Evolutionary conservation across 2,888 invertebrate species (phyloP), one percentile per base, ranked within the genome.

Genomic region (Halocaridina rubra): DNA sequence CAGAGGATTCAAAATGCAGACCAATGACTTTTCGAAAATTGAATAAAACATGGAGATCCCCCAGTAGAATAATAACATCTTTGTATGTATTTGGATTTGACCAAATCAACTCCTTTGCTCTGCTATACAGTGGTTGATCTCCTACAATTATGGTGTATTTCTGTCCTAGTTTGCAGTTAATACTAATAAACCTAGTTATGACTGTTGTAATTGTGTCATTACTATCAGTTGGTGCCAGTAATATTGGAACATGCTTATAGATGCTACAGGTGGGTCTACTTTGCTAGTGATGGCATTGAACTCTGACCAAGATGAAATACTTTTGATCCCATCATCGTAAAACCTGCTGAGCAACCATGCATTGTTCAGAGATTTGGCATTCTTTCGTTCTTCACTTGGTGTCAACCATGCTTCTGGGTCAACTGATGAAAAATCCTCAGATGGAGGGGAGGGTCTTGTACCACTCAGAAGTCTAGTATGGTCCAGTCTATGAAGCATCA

Each of bases 201-300:
- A 80, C 57, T 16, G 74, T 74, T 2, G 61, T 74, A 29, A 74
- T 3, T 16, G 74, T 74, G 13, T 74, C 81, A 81, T 59, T 32
- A 22, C 64, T 39, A 81, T 74, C 74, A 7, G 74, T 74, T 61
- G 74, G 59, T 53, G 81, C 81, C 13, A 74, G 59, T 8, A 74
- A 61, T 8, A 81, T 81, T 19, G 74, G 74, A 0, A 74, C 33
- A 74, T 59, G 30, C 74, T 74, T 22, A 32, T 64, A 19, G 71
- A 69, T n/a, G 80, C 57, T 29, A 80, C 27, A 5, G 46, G 69
- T 64, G 69, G 69, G 46, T 64, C 64, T 64, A n/a, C 22, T 16
- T 5, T 46, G 29, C 67, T 67, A 16, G n/a, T 30, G 46, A 30
- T n/a, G 30, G 69, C 46, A n/a, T 79, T 79, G 4, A 67, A 3